Base-by-base conservation (phyloP, 2,113 vertebrate species). In the Zeus faber region DNA sequence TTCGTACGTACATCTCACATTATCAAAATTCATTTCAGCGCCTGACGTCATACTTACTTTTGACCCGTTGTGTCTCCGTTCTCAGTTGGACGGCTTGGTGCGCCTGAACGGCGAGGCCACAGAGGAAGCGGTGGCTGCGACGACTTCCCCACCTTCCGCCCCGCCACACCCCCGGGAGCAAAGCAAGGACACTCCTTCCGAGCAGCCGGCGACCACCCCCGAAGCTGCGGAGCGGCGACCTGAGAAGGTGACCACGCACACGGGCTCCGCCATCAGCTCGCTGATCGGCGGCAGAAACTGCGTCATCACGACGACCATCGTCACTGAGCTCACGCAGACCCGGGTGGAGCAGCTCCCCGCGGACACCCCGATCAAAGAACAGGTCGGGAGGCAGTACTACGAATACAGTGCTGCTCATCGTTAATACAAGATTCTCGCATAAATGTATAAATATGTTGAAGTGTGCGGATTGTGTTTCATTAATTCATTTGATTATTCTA, bases 41-140 rank as follows among this genome's bases (percentile, higher is more conserved):
- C 31, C 40, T 21, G 22, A 13, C 27, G 7, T 7, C 13, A 22
- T 26, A 8, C 41, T 24, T 25, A n/a, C 37, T 35, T 40, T 23
- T 10, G 13, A 24, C 5, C 54, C 2, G 57, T 1, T 67, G 11
- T 54, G 31, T 63, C 20, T 80, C 37, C 31, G n/a, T 77, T 33
- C 41, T 61, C 55, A 99, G 95, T 89, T 89, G 80, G 94, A 96
- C 47, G 92, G 92, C 50, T 89, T 93, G 74, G 80, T 92, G 80
- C 92, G 89, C 47, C 41, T 95, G 67, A 98, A 95, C 13, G 93
- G 95, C 74, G 86, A 83, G 4, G 24, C 17, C 40, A 6, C 74
- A 64, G 76, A 84, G 67, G 81, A 89, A 51, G 25, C 24, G 18
- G 27, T 3, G 1, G 9, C 62, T 17, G 25, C 47, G 18, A 25